Conservation (phyloP, 2,113 vertebrate species). For the Scomber scombrus region DNA sequence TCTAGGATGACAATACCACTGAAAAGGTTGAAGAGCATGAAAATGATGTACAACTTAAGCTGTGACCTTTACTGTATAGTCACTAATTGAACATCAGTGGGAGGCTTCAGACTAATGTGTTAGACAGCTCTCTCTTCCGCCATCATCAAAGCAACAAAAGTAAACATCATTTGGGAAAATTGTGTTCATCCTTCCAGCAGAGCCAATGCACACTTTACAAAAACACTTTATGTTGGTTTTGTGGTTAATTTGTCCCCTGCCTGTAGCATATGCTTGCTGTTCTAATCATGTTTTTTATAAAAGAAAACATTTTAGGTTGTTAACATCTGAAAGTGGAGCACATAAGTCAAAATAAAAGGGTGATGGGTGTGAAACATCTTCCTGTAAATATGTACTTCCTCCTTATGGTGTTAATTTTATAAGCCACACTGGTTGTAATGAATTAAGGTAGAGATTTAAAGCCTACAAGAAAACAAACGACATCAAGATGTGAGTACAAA, state of each 20-base stretch:
- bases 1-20: background rate
- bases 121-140: background rate
- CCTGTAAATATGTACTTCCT: background rate
- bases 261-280: background rate
- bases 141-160: background rate
- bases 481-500: conserved; percentile 3
- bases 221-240: background rate
- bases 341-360: no score
- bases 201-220: background rate
- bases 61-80: background rate
- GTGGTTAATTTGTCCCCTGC: background rate
- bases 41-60: background rate
- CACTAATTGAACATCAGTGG: background rate
- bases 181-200: background rate
- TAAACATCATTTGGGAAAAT: background rate
- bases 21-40: background rate
- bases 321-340: no score
- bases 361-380: background rate
- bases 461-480: background rate
- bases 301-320: no score
- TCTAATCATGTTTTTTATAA: background rate
- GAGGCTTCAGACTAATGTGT: background rate
- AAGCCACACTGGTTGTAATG: background rate
- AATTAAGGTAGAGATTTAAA: conserved; percentile 1
- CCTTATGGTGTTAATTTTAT: background rate